Conservation (phyloP, 2,888 invertebrate genomes). For the Uropetala carovei region DNA sequence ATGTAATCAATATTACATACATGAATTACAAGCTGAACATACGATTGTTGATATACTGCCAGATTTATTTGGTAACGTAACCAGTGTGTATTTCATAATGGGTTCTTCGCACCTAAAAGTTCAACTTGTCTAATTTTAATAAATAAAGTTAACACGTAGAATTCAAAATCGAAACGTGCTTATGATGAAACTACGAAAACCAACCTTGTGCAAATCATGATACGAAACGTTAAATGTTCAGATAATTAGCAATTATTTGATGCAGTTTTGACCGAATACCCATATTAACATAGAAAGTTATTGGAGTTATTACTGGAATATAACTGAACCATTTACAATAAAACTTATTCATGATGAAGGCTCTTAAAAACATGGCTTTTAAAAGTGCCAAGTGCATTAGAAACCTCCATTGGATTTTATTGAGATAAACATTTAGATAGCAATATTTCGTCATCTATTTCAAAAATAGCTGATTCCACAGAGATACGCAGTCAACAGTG, state of each 20-base stretch:
- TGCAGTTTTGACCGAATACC: too few relatives aligned
- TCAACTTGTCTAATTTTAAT: neutral
- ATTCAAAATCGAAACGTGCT: too few relatives aligned
- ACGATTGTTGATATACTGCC: neutral
- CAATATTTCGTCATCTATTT: conserved; percentile 1
- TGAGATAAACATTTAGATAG: neutral
- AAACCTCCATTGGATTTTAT: neutral
- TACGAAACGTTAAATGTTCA: neutral
- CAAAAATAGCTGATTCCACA: neutral
- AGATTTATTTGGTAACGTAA: neutral
- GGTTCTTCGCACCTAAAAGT: conserved; percentile 38
- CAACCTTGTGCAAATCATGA: conserved; percentile 48
- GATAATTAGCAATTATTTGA: too few relatives aligned
- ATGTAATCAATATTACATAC: neutral
- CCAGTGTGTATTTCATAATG: neutral
- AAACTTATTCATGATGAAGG: neutral
- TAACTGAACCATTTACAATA: neutral
- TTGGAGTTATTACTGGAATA: neutral
- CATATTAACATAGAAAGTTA: too few relatives aligned
- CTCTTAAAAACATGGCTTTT: neutral
- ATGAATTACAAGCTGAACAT: conserved; percentile 40
- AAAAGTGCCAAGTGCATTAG: neutral
- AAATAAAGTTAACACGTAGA: neutral
- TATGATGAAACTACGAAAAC: neutral
- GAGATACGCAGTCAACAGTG: neutral